Base-by-base conservation (phyloP, 1,140 invertebrate species). In the Zaprionus taronus region DNA sequence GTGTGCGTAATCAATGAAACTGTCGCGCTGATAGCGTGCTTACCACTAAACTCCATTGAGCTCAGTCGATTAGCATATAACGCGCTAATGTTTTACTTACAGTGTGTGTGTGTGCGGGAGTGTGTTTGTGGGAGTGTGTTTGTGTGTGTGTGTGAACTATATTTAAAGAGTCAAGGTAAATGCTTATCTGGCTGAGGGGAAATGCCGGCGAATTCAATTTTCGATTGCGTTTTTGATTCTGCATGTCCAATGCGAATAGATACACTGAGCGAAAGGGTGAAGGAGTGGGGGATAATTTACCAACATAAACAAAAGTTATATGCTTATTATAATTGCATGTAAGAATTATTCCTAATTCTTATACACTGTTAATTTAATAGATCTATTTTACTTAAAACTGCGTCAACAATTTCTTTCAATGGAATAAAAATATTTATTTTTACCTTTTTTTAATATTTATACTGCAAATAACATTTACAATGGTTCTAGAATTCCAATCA, bases 51-150 rank as follows among this genome's bases (percentile, higher is more conserved):
- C 58, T 70, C 28, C 44, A 61, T 67, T 49, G 31, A 55, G 31
- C 56, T 51, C 4, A 7, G 15, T 56, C 64, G 68, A 76, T 76
- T 76, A 72, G 68, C 73, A 76, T 76, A 72, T 76, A 72, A 66
- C 44, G 62, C 26, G 65, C 49, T 76, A 61, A 72, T 72, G 63
- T 31, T 55, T 56, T 53, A 71, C 51, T 60, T 22, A 41, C 34
- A 15, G 11, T 31, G 17, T 31, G 17, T 24, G 24, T 28, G 28
- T 28, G 26, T 26, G 47, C 11, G 44, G 24, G 24, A 26, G 24
- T 26, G 24, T 51, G 15, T 28, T 14, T 38, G 17, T 22, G 34
- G n/a, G n/a, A n/a, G n/a, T n/a, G n/a, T n/a, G n/a, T n/a, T n/a
- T n/a, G n/a, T 51, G 15, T 28, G 20, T 38, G 17, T 22, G 34